Evolutionary conservation across 2,888 invertebrate species (phyloP), one percentile per base, ranked within the genome.

Genomic region (Orthosia incerta): DNA sequence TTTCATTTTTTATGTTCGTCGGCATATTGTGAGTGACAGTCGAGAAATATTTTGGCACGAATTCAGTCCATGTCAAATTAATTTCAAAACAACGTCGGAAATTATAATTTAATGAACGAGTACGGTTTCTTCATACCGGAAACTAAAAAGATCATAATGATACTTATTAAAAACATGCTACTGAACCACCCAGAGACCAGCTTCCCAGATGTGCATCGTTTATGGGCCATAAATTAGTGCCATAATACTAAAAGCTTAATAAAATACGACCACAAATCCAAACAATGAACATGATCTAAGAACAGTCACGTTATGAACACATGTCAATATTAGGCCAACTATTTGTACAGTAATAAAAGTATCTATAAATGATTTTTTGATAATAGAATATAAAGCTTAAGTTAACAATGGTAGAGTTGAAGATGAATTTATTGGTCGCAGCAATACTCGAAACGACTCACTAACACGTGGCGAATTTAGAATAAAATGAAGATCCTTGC

Each of bases 191-290:
- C 76, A 77, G 53, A 62, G 74, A 80, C 82, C 66, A 79, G 71
- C 55, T 66, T 68, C 78, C 81, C 87, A 87, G 88, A 88, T 87
- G 88, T 72, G 69, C 80, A 77, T 74, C 65, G 75, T 86, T 87
- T 80, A 87, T 82, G 79, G 51, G 46, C 74, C 81, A 87, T 87
- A 87, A 88, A 88, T 86, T 85, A 88, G 78, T 71, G 69, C 82
- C 85, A 87, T 82, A 86, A 83, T 76, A 87, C 86, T 86, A 86
- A 88, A 88, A 83, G 82, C 87, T 81, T 74, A 78, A 79, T 86
- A 85, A 86, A 87, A 85, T 86, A 85, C 63, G 73, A 86, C 86
- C 87, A 86, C 87, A 86, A 85, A 85, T 87, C 85, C 74, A 87
- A 87, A 87, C 88, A 87, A 87, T 87, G 63, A 71, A 78, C 78